phyloP scores from a whole-genome alignment of 2,113 vertebrate genomes.

The Oryzias woworae region DNA sequence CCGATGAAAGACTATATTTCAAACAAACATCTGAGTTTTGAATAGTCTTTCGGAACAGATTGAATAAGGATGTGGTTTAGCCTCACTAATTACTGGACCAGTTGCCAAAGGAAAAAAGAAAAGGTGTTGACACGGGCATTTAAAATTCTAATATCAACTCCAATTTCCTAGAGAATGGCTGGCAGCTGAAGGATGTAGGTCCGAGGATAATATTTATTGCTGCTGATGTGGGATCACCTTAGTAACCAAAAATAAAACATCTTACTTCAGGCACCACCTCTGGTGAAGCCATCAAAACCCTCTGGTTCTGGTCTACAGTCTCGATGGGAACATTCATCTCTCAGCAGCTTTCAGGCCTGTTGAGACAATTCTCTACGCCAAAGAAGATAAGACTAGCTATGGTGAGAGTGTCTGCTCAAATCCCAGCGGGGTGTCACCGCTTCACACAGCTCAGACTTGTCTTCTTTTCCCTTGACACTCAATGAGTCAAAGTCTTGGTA shows the following conservation, averaged over 20 bases:
- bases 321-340: conserved; percentile 53
- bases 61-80: conserved; percentile 72
- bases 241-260: conserved; percentile 16
- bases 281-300: conserved; percentile 1
- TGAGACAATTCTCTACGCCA: conserved; percentile 41
- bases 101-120: conserved; percentile 49
- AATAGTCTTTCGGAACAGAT: conserved; percentile 41
- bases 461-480: conserved; percentile 57
- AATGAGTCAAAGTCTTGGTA: conserved; percentile 58
- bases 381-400: conserved; percentile 48
- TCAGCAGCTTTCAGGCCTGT: conserved; percentile 41
- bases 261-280: conserved; percentile 12
- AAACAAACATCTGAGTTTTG: conserved; percentile 48
- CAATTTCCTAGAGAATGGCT: conserved; percentile 34
- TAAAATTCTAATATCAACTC: conserved; percentile 48
- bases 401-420: conserved; percentile 42
- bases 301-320: conserved; percentile 3
- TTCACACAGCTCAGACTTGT: conserved; percentile 47
- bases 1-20: conserved; percentile 57
- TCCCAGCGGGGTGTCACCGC: conserved; percentile 17
- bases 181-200: conserved; percentile 15
- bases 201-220: conserved; percentile 28
- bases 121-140: conserved; percentile 55
- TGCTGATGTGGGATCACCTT: conserved; percentile 10
- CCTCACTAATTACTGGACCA: conserved; percentile 62